Base-by-base conservation (phyloP, 2,113 vertebrate species). In the Corythornis cristatus region DNA sequence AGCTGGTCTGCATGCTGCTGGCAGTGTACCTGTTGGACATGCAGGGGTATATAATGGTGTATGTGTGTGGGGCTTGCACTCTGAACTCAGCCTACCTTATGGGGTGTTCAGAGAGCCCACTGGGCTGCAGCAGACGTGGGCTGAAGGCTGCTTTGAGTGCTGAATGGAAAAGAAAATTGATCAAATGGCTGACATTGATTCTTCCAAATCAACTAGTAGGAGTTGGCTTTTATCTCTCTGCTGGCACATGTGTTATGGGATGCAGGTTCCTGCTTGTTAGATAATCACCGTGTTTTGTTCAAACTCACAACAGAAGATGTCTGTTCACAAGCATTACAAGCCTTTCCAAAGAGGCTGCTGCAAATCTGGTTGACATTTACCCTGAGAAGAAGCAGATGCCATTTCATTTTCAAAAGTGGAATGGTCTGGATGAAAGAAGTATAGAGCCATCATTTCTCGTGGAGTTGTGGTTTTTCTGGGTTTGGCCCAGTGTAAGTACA, bases 221-320 rank as follows among this genome's bases (percentile, higher is more conserved):
- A 51, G 58, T 11, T 88, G 83, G 67, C 92, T 94, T 79, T 93
- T 95, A 58, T 80, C 72, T 89, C 76, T 88, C 64, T 56, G 61
- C 81, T 94, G 96, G 93, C 86, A 79, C 45, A 4, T n/a, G 65
- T 60, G 70, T 65, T 83, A 12, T 2, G 72, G 58, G 87, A 26
- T 89, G 85, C 94, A 89, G 79, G 93, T 92, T 93, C 35, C 7
- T 93, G 91, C 95, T 89, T 94, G 91, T 82, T 96, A 50, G 89
- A n/a, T 95, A 89, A 95, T 88, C 64, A 13, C 79, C 0, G 0
- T 58, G 66, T 57, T 94, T 80, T 60, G 53, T 92, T 92, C 45
- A 75, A 4, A 61, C 82, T 93, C 71, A 8, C 48, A 68, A 42
- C 60, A 92, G 78, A 92, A 89, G 74, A 76, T 57, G 67, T 60